phyloP scores from a whole-genome alignment of 2,113 vertebrate genomes.

The Corvus cornix region DNA sequence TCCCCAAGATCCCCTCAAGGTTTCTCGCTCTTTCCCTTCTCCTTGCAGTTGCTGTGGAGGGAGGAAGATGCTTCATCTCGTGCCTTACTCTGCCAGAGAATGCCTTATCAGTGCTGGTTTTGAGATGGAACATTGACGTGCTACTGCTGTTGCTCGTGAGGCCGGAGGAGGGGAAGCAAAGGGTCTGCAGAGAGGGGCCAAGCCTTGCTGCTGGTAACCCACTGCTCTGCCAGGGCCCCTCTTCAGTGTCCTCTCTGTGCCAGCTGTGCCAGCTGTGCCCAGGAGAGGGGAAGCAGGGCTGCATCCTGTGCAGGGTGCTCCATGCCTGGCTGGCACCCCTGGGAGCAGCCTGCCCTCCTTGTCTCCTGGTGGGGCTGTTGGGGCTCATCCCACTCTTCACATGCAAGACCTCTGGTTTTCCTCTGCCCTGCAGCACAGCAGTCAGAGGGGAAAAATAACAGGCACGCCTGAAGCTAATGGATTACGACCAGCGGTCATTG shows the following conservation, averaged over 20 bases:
- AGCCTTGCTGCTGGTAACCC: not conserved
- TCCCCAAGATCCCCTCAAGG: not conserved
- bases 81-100: not conserved
- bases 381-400: not conserved
- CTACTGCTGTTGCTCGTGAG: not conserved
- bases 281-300: not conserved
- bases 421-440: not conserved
- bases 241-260: not conserved
- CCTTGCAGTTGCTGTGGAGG: not conserved
- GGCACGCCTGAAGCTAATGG: not conserved
- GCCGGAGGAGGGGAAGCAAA: not conserved
- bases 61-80: not conserved
- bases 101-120: not conserved
- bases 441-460: not conserved
- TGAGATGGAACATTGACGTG: not conserved
- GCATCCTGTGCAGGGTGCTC: not conserved
- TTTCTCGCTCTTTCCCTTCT: not conserved
- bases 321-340: not conserved
- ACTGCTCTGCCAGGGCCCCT: not conserved
- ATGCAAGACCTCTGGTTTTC: rapidly evolving
- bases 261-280: too few relatives aligned
- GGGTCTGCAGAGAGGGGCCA: not conserved
- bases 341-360: not conserved
- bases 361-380: rapidly evolving
- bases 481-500: not conserved